Evolutionary conservation across 2,113 vertebrate genomes (phyloP), one percentile per base, ranked within the genome.

Genomic region (Etia nguti): DNA sequence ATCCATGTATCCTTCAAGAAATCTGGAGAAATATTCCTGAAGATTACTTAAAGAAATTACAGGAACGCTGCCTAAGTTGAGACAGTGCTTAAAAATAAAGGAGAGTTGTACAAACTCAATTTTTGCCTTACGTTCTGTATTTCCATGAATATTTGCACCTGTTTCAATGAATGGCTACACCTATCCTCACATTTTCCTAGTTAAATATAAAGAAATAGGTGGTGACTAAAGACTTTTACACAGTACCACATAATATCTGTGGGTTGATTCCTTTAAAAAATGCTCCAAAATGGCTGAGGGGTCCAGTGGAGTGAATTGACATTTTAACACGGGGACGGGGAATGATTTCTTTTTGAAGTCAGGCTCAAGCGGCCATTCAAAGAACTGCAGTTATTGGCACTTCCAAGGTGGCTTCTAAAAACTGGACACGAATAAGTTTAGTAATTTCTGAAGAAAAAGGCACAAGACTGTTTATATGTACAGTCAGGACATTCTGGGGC

Each of bases 391-490:
- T 29, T 75, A 48, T 46, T 26, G 13, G 15, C 22, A 75, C 22
- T 48, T 75, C 41, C 15, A 11, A 10, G 8, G 38, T 73, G 68
- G 15, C 5, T 29, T 29, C 41, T 46, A 46, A 8, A 43, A 73
- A 18, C 2, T 75, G 9, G 41, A 75, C 68, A 48, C 41, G 48
- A 75, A 46, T 48, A 75, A 48, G 13, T 26, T 46, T 24, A 29
- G 2, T 18, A 3, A 26, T 26, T 73, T 73, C 1, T 46, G 6
- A 48, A 50, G 15, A 75, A 11, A 26, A 73, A 46, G 38, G 0
- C 0, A 9, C 1, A 0, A 10, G 43, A 26, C 38, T 16, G 38
- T 43, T 70, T 5, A 6, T 24, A 16, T 73, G 38, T 46, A 75
- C 9, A 75, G 43, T 20, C 43, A 5, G 41, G 70, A 29, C 41